These are phyloP conservation scores for Polyommatus iphigenia DNA, from an alignment of 2,888 invertebrate species.

Conservation along the genomic window DNA sequence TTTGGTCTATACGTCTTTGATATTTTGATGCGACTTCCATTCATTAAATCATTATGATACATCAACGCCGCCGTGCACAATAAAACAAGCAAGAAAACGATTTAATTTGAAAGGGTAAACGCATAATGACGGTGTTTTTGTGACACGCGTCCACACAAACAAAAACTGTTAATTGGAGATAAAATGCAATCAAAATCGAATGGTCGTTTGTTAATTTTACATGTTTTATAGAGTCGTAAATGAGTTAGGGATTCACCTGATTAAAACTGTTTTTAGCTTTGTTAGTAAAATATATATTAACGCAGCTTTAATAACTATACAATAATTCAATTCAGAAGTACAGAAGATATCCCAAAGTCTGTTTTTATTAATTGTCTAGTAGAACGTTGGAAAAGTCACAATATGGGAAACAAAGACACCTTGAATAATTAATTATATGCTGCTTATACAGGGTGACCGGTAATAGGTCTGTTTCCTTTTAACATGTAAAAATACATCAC, in stretches of 20 bases:
- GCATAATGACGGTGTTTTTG: neutral
- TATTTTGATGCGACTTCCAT: neutral
- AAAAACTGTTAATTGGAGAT: neutral
- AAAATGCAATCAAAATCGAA: constrained; percentile 8
- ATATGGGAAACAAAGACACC: too few species aligned
- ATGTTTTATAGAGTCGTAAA: neutral
- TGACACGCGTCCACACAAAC: neutral
- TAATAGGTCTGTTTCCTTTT: too few species aligned
- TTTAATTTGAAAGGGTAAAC: constrained; percentile 21
- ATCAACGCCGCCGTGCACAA: neutral
- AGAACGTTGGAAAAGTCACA: too few species aligned
- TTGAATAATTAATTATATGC: too few species aligned
- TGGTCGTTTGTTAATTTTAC: neutral
- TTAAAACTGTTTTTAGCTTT: neutral
- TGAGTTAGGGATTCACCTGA: neutral
- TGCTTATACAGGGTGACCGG: too few species aligned
- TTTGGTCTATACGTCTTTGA: too few species aligned
- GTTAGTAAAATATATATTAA: neutral
- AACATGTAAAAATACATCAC: too few species aligned
- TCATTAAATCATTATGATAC: neutral
- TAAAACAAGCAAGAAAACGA: constrained; percentile 8
- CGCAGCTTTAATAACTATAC: too few species aligned
- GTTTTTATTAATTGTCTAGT: too few species aligned
- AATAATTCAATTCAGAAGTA: too few species aligned
- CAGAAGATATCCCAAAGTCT: too few species aligned